Percentiles rank a stretch among this genome's conserved stretches.
phyloP scores from a whole-genome alignment of 2,113 vertebrate genomes.

The Kobus ellipsiprymnus region DNA sequence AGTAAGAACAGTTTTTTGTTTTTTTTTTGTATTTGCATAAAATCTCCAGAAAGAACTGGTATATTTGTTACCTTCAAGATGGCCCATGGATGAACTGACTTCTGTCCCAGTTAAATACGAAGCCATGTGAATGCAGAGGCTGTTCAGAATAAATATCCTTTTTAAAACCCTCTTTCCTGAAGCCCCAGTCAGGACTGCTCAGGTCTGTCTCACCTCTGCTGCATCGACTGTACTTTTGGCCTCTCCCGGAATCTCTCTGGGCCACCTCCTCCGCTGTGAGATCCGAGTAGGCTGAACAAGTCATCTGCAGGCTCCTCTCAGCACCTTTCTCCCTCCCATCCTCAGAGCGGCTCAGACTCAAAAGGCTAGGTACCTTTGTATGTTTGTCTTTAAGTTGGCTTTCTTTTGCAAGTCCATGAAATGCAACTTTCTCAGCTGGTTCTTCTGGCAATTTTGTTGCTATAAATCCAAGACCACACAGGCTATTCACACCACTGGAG shows the following conservation, averaged over 20 bases:
- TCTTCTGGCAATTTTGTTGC: not conserved
- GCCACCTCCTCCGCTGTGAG: not conserved
- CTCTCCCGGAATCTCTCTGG: not conserved
- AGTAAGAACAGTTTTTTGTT: not conserved
- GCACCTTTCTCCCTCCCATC: not conserved
- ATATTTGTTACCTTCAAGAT: not conserved
- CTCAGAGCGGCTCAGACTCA: not conserved
- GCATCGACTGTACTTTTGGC: not conserved
- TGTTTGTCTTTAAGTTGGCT: not conserved
- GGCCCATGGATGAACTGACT: not conserved
- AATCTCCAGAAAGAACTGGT: not conserved
- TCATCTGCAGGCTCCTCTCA: not conserved
- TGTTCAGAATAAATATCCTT: not conserved
- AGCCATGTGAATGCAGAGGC: not conserved
- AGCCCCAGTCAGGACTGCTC: not conserved
- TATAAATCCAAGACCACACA: not conserved
- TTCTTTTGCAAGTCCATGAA: not conserved
- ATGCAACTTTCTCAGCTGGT: not conserved
- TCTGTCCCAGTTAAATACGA: not conserved
- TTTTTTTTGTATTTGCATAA: not conserved
- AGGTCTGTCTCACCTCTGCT: not conserved
- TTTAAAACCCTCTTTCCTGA: not conserved
- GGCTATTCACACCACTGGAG: not conserved
- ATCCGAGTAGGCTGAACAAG: fast-evolving
- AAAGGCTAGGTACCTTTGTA: not conserved